Conservation (phyloP, 1,140 invertebrate species). For the Zeugodacus cucurbitae region DNA sequence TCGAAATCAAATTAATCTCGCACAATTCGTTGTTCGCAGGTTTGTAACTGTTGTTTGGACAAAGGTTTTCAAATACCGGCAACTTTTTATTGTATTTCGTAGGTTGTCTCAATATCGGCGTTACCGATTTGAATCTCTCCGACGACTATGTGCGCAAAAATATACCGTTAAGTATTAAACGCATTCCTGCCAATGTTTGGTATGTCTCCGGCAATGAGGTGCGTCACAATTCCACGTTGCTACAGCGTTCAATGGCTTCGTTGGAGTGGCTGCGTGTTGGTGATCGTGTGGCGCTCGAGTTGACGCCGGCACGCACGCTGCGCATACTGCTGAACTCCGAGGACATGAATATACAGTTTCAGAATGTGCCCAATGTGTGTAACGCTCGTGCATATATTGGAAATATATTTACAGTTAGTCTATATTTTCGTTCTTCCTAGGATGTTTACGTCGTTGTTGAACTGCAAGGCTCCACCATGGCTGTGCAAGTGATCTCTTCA, state of each 20-base stretch:
- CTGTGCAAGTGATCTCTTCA: slow-evolving; percentile 71
- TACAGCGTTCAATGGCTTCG: slow-evolving; percentile 76
- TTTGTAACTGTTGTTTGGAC: slow-evolving; percentile 28
- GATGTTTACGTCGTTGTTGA: slow-evolving; percentile 82
- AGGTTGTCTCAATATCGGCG: slow-evolving; percentile 62
- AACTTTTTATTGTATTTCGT: neutral
- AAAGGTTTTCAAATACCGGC: neutral
- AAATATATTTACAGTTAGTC: neutral
- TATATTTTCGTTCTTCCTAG: slow-evolving; percentile 58
- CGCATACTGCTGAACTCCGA: slow-evolving; percentile 82
- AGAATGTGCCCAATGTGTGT: slow-evolving; percentile 78
- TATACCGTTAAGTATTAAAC: slow-evolving; percentile 58
- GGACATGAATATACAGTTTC: slow-evolving; percentile 84
- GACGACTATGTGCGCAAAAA: slow-evolving; percentile 63
- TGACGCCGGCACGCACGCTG: slow-evolving; percentile 71
- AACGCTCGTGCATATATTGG: slow-evolving; percentile 37
- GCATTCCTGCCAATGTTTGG: slow-evolving; percentile 63
- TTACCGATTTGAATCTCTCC: slow-evolving; percentile 62
- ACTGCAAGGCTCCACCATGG: slow-evolving; percentile 76
- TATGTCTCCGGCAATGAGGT: slow-evolving; percentile 74
- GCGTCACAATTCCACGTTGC: slow-evolving; percentile 70
- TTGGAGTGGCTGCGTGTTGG: slow-evolving; percentile 83
- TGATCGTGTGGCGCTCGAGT: slow-evolving; percentile 76
- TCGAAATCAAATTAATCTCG: slow-evolving; percentile 61
- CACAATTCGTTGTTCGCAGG: slow-evolving; percentile 63